Evolutionary conservation across 2,888 invertebrate species (phyloP), one percentile per base, ranked within the genome.

Genomic region (Achlya flavicornis): DNA sequence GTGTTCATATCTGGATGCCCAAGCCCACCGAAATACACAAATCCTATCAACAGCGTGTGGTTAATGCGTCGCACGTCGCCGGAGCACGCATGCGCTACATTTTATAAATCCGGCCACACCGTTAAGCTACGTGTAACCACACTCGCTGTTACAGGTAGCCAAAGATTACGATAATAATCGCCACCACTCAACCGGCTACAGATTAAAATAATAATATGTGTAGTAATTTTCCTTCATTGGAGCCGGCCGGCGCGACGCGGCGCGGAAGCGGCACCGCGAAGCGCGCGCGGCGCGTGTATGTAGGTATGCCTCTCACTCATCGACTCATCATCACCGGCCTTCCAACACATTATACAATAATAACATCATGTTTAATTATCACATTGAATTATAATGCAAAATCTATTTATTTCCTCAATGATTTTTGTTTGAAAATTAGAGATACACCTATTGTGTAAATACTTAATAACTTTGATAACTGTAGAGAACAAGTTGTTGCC

Each of bases 51-150:
- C 48, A 66, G 63, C 65, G 60, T 63, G 58, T 57, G 58, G 48
- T 41, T 72, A 74, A 78, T 79, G 76, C 79, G 71, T 74, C 66
- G 70, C 80, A 79, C 80, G 80, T 79, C 74, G 71, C 71, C 46
- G 33, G 19, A 53, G 66, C 74, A 81, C 79, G 81, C 78, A 79
- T 79, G 79, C 74, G 75, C 81, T 78, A 78, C 78, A 82, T 81
- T 77, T 76, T 75, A 76, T 72, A 80, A 80, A 84, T 76, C 82
- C 76, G 78, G 77, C 69, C 76, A 73, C 71, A 81, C 84, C 84
- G 85, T 86, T 86, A 87, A 43, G 57, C 66, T 69, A 63, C 72
- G 72, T 77, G 74, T 74, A 75, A 79, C 77, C 76, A 74, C 70
- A 75, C 69, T 70, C 67, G 69, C 69, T 76, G 76, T 78, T 79